Evolutionary conservation across 2,113 vertebrate species (phyloP).

Genomic region (Leucoraja erinaceus): DNA sequence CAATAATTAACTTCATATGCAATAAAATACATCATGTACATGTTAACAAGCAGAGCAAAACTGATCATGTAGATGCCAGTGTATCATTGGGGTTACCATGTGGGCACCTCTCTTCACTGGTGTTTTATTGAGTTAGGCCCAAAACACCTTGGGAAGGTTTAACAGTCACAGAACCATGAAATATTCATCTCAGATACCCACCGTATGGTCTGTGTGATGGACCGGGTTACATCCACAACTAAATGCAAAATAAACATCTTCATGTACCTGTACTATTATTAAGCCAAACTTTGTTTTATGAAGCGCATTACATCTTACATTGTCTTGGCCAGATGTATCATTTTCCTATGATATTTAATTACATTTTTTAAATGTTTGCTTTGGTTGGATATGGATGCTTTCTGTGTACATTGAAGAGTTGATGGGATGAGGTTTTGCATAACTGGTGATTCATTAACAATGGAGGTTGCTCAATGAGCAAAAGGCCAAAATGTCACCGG

Average conservation of each 20-base stretch:
- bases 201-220: no score
- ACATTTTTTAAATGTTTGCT: not conserved
- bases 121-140: no score
- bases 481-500: not conserved
- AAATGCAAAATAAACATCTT: not conserved
- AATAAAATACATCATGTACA: no score
- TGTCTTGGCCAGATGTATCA: not conserved
- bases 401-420: not conserved
- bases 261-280: not conserved
- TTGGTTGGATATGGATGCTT: not conserved
- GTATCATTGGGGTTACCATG: no score
- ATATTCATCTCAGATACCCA: no score
- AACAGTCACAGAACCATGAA: no score
- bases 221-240: not conserved
- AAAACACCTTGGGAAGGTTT: no score
- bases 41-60: no score
- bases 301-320: not conserved
- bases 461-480: not conserved
- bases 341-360: not conserved
- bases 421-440: not conserved
- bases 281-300: not conserved
- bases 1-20: no score
- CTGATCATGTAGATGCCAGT: no score
- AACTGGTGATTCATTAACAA: not conserved
- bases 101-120: no score